Conservation (phyloP, 2,797 vertebrate genomes). For the Coregonus sp. region DNA sequence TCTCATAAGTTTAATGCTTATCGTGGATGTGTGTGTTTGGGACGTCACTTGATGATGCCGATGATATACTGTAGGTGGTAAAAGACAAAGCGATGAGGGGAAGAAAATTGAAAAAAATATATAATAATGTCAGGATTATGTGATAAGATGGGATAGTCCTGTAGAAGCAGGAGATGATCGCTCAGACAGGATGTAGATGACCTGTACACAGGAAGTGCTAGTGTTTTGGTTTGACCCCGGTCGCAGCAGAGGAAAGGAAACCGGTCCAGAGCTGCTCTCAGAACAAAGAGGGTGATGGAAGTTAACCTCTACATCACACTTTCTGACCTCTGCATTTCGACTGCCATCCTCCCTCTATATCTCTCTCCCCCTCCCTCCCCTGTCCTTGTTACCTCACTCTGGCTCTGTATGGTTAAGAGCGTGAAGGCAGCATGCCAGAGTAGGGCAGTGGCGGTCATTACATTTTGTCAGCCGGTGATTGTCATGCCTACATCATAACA, state of each 20-base stretch:
- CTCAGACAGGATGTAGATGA: constrained; percentile 10
- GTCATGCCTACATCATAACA: too few species aligned
- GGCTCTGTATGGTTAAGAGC: not conserved
- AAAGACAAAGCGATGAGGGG: not conserved
- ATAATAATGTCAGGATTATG: not conserved
- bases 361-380: constrained; percentile 11
- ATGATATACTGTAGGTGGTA: not conserved
- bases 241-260: constrained; percentile 25
- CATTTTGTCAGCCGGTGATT: too few species aligned
- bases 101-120: too few species aligned
- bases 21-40: constrained; percentile 13
- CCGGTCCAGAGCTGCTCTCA: constrained; percentile 17
- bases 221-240: constrained; percentile 37
- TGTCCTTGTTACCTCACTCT: constrained; percentile 43
- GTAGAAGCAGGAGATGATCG: not conserved
- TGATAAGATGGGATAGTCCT: not conserved
- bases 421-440: too few species aligned
- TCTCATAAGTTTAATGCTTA: constrained; percentile 1
- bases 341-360: constrained; percentile 25
- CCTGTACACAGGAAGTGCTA: constrained; percentile 19
- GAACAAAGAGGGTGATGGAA: constrained; percentile 12
- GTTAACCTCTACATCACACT: constrained; percentile 21
- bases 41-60: not conserved
- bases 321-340: constrained; percentile 22
- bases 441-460: too few species aligned